phyloP scores from a whole-genome alignment of 2,797 vertebrate genomes.

The Myotis planiceps region DNA sequence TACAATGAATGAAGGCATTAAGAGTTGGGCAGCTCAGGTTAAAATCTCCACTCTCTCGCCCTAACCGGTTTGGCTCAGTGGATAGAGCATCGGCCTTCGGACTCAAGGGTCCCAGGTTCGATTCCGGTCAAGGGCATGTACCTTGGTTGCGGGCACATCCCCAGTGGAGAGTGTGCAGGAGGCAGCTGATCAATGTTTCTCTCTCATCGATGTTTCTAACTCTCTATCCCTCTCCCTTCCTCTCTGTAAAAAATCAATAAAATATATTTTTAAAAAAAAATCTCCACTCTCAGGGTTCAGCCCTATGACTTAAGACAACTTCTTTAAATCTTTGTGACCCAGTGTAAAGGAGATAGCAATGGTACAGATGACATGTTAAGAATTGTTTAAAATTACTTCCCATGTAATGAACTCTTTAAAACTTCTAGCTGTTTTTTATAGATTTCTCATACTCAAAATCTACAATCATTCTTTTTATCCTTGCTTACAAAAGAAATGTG shows the following conservation, averaged over 20 bases:
- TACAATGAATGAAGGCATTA: background rate
- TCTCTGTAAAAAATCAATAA: no score
- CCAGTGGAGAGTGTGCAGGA: no score
- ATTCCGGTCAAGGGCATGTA: no score
- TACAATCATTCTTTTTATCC: background rate
- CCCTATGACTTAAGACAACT: background rate
- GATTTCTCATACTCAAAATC: background rate
- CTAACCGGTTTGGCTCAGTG: no score
- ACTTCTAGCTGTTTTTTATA: background rate
- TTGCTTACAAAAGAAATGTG: background rate
- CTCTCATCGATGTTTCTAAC: no score
- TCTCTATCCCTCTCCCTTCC: no score
- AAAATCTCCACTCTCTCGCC: background rate
- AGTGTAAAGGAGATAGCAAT: background rate
- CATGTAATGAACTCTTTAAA: background rate
- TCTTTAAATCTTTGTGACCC: background rate
- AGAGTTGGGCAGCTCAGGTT: background rate
- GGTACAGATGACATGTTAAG: background rate
- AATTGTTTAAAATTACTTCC: background rate
- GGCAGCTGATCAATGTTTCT: no score
- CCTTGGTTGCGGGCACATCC: no score
- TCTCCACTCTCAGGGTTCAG: background rate
- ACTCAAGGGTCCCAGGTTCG: no score
- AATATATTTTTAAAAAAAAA: no score
- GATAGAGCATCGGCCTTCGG: no score